Evolutionary conservation across 1,140 invertebrate genomes (phyloP).

Genomic region (Drosophila tani): DNA sequence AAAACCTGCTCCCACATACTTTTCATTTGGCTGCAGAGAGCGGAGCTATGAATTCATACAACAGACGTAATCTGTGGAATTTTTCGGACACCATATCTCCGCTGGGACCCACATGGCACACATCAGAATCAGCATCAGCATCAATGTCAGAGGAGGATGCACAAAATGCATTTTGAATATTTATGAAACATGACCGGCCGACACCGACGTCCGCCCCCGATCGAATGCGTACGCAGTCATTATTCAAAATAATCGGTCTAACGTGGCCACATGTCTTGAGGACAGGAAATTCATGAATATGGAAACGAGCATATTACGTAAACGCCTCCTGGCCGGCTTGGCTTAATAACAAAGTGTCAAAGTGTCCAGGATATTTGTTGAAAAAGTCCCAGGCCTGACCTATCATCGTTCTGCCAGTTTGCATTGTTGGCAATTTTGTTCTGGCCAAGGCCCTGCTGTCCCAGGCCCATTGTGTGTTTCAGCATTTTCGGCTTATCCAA

Average conservation of each 20-base stretch:
- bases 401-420: slow-evolving; percentile 7
- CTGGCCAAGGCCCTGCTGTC: not conserved
- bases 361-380: slow-evolving; percentile 18
- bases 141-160: slow-evolving; percentile 37
- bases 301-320: slow-evolving; percentile 57
- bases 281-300: slow-evolving; percentile 58
- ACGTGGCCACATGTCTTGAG: slow-evolving; percentile 15
- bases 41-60: slow-evolving; percentile 36
- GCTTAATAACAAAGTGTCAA: slow-evolving; percentile 48
- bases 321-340: slow-evolving; percentile 33
- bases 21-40: not conserved
- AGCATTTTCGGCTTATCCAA: slow-evolving; percentile 37
- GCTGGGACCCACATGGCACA: slow-evolving; percentile 16
- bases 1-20: not conserved
- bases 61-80: slow-evolving; percentile 39
- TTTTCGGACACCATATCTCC: slow-evolving; percentile 38
- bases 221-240: slow-evolving; percentile 59
- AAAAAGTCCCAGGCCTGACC: slow-evolving; percentile 9
- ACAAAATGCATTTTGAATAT: slow-evolving; percentile 69
- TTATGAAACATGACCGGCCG: slow-evolving; percentile 53
- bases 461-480: slow-evolving; percentile 8
- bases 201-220: slow-evolving; percentile 5
- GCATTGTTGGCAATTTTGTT: slow-evolving; percentile 38
- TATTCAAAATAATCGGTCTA: slow-evolving; percentile 58
- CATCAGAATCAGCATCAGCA: slow-evolving; percentile 15